Base-by-base conservation (phyloP, 2,797 vertebrate genomes). In the Channallabes apus region DNA sequence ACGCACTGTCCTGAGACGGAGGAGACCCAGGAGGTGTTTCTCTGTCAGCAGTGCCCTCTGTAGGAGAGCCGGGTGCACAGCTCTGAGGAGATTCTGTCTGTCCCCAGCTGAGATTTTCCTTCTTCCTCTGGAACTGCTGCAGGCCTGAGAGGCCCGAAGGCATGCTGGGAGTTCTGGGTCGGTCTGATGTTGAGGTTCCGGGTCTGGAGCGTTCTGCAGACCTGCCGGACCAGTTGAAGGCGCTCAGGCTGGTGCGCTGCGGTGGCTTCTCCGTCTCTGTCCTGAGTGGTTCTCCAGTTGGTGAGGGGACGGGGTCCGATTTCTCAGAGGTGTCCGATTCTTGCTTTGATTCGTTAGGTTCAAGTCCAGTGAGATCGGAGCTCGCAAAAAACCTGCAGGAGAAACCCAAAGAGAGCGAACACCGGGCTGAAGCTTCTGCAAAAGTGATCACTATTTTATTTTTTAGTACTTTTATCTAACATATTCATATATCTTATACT, bases 191-290 rank as follows among this genome's bases (percentile, higher is more conserved):
- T 1, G 51, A 51, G 24, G 64, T 20, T 72, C 7, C 4, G 24
- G 32, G 89, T 67, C 4, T 87, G 0, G 90, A 84, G 69, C 51
- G 91, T 65, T 91, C 91, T 54, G 80, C 0, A 0, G 94, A 89
- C 84, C 80, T 90, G 83, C 87, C 91, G 22, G 96, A 93, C 96
- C 95, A 96, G 68, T 62, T 91, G 56, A 97, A 98, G 6, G 95
- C 94, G 18, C 91, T 87, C 35, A 89, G 91, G 29, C 93, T 91
- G 88, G 89, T 27, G 22, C 87, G 56, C 9, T 18, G 51, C 4
- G 89, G 81, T 1, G 59, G 29, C 0, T 38, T 29, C 32, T 11
- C 3, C 2, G 5, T 20, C 32, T 72, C 68, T 22, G 27, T 8
- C 22, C 11, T 3, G 35, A 7, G 77, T 3, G 22, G n/a, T 61